Evolutionary conservation across 1,140 invertebrate species (phyloP).

Genomic region (Pristionchus pacificus): DNA sequence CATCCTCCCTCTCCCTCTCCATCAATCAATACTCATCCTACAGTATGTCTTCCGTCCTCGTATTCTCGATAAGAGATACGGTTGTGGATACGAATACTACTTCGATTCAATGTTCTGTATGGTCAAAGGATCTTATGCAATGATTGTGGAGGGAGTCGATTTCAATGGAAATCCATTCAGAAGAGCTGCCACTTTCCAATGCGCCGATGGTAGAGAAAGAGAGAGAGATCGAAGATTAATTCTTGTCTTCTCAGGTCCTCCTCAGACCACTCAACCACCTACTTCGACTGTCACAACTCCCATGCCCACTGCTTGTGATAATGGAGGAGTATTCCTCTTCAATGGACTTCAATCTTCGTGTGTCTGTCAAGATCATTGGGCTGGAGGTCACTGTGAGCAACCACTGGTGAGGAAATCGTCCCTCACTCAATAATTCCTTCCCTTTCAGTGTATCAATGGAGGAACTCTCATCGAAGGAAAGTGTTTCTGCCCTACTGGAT

Average conservation of each 20-base stretch:
- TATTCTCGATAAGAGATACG: slow-evolving; percentile 20
- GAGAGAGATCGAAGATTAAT: background rate
- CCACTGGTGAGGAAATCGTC: background rate
- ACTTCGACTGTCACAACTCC: slow-evolving; percentile 6
- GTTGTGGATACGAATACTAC: slow-evolving; percentile 33
- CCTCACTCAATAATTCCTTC: slow-evolving; percentile 11
- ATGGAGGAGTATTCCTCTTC: slow-evolving; percentile 22
- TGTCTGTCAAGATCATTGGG: slow-evolving; percentile 23
- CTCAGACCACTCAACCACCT: background rate
- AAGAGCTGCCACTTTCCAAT: slow-evolving; percentile 15
- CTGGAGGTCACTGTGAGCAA: slow-evolving; percentile 15
- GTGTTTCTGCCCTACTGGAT: slow-evolving; percentile 28
- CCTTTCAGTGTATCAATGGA: slow-evolving; percentile 21
- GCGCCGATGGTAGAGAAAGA: background rate
- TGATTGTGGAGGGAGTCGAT: slow-evolving; percentile 22
- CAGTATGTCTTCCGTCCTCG: slow-evolving; percentile 8
- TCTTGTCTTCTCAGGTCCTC: background rate
- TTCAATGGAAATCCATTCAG: slow-evolving; percentile 28
- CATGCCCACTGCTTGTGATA: slow-evolving; percentile 25
- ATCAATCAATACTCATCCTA: slow-evolving; percentile 11
- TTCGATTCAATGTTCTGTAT: slow-evolving; percentile 8
- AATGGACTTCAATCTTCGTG: slow-evolving; percentile 7
- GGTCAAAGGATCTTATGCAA: background rate
- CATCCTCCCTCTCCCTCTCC: slow-evolving; percentile 1
- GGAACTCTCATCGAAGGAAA: slow-evolving; percentile 15